Conservation (phyloP, 2,888 invertebrate species). For the Drosophila conformis region DNA sequence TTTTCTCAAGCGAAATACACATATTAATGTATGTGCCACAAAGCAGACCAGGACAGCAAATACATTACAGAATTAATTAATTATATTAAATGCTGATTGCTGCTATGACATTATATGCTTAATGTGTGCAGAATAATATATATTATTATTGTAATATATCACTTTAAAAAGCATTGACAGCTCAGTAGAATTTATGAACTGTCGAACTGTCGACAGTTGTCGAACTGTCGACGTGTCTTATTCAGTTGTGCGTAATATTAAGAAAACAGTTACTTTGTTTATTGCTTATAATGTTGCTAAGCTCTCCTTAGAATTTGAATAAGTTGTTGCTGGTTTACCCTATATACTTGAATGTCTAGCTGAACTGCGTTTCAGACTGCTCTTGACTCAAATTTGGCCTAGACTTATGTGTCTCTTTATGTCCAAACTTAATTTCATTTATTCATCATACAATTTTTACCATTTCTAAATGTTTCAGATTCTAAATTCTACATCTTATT, state of each 20-base stretch:
- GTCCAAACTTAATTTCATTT: neutral
- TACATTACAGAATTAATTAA: no score
- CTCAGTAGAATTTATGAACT: neutral
- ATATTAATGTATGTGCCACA: neutral
- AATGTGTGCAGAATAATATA: neutral
- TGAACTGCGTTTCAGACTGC: neutral
- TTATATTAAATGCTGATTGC: neutral
- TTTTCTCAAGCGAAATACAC: neutral
- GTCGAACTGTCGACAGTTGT: neutral
- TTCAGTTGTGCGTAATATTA: neutral
- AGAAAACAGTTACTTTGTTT: neutral
- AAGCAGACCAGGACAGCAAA: neutral
- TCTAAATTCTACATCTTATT: neutral
- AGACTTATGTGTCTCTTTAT: neutral
- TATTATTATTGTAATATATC: neutral
- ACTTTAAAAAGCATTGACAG: neutral
- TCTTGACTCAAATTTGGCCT: neutral
- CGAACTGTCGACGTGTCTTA: neutral
- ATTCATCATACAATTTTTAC: neutral
- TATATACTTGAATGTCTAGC: no score
- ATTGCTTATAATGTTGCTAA: neutral
- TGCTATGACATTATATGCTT: neutral
- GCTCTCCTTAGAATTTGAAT: neutral
- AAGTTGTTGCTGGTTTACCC: neutral
- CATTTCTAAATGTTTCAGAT: neutral